Percentiles rank a stretch among this genome's conserved stretches.
phyloP scores from a whole-genome alignment of 2,113 vertebrate genomes.

The human region DNA sequence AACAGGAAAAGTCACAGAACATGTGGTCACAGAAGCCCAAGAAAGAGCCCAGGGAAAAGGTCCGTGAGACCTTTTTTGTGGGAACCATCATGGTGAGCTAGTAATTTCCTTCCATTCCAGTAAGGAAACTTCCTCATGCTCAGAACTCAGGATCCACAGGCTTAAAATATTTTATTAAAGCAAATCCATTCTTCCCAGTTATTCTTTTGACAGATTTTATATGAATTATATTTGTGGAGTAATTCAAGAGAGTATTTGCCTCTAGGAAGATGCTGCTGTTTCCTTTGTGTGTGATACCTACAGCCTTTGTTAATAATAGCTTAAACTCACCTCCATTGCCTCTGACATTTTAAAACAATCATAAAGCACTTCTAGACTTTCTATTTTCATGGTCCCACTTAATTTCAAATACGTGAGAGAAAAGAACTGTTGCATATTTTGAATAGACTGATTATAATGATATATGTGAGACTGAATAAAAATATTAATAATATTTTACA shows the following conservation, averaged over 20 bases:
- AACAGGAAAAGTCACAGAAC: background rate
- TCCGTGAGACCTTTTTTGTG: background rate
- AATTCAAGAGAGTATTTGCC: background rate
- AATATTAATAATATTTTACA: slow-evolving; percentile 45
- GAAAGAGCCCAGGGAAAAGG: background rate
- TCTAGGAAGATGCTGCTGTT: background rate
- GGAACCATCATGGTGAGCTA: background rate
- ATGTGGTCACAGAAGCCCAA: background rate
- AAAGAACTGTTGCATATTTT: slow-evolving; percentile 5
- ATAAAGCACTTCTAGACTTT: slow-evolving; percentile 22
- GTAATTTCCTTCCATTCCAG: background rate
- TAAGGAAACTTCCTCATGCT: background rate
- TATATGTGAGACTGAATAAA: background rate
- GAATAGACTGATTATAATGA: background rate
- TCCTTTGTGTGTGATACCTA: background rate
- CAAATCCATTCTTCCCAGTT: background rate
- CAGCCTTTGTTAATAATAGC: background rate
- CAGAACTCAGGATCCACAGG: background rate
- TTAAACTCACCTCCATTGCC: background rate
- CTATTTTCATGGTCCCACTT: background rate
- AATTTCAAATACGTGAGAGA: slow-evolving; percentile 38
- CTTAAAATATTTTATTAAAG: slow-evolving; percentile 33
- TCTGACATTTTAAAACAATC: background rate
- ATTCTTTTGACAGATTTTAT: background rate
- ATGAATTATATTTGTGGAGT: background rate